These are phyloP conservation scores for Mustelus asterias DNA, from an alignment of 2,113 vertebrate species.

Conservation along the genomic window DNA sequence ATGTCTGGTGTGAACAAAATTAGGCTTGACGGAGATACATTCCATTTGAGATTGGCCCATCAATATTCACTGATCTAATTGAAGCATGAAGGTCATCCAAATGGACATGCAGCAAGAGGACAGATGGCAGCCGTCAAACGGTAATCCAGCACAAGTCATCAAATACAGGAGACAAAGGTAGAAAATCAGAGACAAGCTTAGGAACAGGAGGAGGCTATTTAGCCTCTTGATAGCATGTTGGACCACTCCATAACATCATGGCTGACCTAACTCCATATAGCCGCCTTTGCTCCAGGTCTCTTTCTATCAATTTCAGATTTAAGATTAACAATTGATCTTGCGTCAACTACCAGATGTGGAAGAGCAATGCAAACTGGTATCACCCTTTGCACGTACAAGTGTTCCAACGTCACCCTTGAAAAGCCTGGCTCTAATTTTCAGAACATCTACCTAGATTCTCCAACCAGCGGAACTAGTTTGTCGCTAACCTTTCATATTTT, in stretches of 20 bases:
- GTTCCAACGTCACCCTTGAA: too few species aligned
- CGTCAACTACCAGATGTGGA: too few species aligned
- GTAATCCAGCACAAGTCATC: background rate
- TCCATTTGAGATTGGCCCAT: background rate
- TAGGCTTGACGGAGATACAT: background rate
- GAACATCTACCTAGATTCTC: too few species aligned
- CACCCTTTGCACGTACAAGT: too few species aligned
- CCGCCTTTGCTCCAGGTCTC: background rate
- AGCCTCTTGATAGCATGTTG: background rate
- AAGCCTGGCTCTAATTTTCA: too few species aligned
- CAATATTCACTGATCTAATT: background rate
- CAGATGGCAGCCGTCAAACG: background rate
- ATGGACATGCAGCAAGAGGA: background rate
- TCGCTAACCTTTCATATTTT: too few species aligned
- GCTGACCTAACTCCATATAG: background rate
- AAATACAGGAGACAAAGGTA: background rate
- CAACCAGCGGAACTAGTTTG: too few species aligned
- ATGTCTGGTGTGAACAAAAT: background rate
- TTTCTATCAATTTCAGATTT: background rate
- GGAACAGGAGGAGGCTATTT: background rate
- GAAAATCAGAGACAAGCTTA: background rate
- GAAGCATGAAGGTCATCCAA: background rate
- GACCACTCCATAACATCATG: background rate
- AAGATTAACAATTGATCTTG: background rate
- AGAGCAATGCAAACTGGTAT: too few species aligned